phyloP scores from a whole-genome alignment of 2,797 vertebrate genomes.

The Chiroxiphia lanceolata region DNA sequence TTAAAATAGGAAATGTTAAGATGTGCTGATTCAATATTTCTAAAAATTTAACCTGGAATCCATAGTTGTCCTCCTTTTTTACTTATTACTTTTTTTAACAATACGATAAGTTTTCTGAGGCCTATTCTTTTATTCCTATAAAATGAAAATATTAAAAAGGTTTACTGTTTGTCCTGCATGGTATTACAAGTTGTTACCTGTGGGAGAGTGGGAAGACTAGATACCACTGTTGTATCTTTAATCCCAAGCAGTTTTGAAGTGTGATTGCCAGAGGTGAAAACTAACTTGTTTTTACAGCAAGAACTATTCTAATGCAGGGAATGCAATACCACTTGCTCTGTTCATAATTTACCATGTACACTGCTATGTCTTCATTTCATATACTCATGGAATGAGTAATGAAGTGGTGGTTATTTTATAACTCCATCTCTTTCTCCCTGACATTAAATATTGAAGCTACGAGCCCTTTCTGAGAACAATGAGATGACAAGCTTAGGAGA shows the following conservation, averaged over 20 bases:
- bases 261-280: not conserved
- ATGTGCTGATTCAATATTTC: not conserved
- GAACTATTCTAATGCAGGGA: not conserved
- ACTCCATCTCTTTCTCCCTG: not conserved
- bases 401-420: conserved; percentile 7
- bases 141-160: not conserved
- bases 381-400: conserved; percentile 16
- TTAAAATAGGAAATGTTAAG: not conserved
- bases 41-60: not conserved
- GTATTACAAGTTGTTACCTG: not conserved
- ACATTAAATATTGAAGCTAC: conserved; percentile 49
- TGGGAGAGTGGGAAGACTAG: not conserved
- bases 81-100: not conserved
- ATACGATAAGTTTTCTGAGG: not conserved
- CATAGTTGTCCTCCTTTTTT: not conserved
- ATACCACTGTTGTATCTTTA: not conserved
- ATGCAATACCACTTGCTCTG: not conserved
- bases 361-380: not conserved
- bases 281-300: not conserved
- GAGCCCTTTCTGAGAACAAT: not conserved
- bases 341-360: not conserved
- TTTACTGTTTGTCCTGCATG: not conserved
- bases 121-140: not conserved
- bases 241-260: not conserved
- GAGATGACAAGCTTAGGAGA: not conserved